These are phyloP conservation scores for Peromyscus maniculatus DNA, from an alignment of 2,113 vertebrate species.

Conservation along the genomic window DNA sequence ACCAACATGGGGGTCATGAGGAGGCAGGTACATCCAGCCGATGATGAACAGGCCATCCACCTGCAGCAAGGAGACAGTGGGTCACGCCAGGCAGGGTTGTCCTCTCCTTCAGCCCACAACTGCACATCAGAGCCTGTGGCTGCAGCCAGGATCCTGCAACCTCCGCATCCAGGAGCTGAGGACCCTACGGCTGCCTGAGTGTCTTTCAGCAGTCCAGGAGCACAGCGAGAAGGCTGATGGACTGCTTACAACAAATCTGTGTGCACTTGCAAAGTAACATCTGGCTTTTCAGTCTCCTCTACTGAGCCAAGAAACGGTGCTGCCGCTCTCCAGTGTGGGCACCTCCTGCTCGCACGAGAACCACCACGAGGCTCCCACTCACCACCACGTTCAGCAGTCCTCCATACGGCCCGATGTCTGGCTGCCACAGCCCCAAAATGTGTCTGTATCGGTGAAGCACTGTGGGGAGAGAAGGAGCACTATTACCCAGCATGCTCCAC, in stretches of 20 bases:
- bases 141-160: accelerated
- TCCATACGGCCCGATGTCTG: conserved; percentile 98
- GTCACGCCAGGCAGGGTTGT: accelerated
- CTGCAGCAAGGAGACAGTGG: conserved; percentile 80
- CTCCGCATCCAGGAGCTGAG: not conserved
- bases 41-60: conserved; percentile 98
- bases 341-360: not conserved
- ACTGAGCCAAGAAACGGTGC: not conserved
- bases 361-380: conserved; percentile 76
- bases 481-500: not conserved
- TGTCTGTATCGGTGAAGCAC: conserved; percentile 97
- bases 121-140: not conserved
- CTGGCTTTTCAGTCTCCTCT: not conserved
- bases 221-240: accelerated
- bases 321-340: not conserved
- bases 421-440: conserved; percentile 98
- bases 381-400: conserved; percentile 99
- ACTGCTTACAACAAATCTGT: not conserved
- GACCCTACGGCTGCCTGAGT: not conserved
- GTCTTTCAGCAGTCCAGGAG: not conserved
- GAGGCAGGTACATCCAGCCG: conserved; percentile 99
- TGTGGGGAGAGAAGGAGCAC: conserved; percentile 77
- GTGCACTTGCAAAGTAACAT: not conserved
- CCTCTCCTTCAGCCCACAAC: not conserved
- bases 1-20: conserved; percentile 97